Evolutionary conservation across 1,140 invertebrate genomes (phyloP), one percentile per base, ranked within the genome.

Genomic region (Helicoverpa armigera): DNA sequence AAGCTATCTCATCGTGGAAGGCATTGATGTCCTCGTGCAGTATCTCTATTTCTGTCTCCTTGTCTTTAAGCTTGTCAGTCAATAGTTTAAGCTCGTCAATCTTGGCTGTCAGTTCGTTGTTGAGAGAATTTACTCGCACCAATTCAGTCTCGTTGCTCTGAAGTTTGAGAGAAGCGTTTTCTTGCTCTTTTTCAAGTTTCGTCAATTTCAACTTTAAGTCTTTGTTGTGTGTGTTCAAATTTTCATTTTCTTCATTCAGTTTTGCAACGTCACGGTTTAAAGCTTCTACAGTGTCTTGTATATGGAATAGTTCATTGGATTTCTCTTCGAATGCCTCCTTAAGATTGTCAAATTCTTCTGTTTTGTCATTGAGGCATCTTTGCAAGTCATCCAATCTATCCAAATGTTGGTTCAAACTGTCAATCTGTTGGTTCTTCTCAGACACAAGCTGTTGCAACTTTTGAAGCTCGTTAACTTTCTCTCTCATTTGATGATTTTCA

Each of bases 341-440:
- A 9, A 95, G 77, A 48, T 90, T 94, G 13, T 94, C 90, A 12
- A 95, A 83, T 83, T 95, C 90, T 70, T 95, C 89, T 13, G 92
- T 94, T 87, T 95, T 95, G 54, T 95, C 94, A 50, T 91, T 88
- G 1, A 96, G 85, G 74, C 89, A 85, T 80, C 93, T 89, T 79
- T 95, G 94, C 69, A 95, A 81, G 73, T 95, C 91, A 53, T 95
- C 95, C 16, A 95, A 81, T 79, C 91, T 89, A 70, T 95, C 95
- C 75, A 95, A 83, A 84, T 95, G 94, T 78, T 94, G 93, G 84
- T 95, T 95, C 10, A 95, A 84, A 81, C 91, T 95, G 69, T 95
- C 95, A 16, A 95, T 95, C 81, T 95, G 95, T 80, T 95, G 92
- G 84, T 95, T 95, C 77, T 95, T 95, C 75, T 95, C 95, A 0